phyloP scores from a whole-genome alignment of 2,888 invertebrate species.

The Drosophila kanekoi region DNA sequence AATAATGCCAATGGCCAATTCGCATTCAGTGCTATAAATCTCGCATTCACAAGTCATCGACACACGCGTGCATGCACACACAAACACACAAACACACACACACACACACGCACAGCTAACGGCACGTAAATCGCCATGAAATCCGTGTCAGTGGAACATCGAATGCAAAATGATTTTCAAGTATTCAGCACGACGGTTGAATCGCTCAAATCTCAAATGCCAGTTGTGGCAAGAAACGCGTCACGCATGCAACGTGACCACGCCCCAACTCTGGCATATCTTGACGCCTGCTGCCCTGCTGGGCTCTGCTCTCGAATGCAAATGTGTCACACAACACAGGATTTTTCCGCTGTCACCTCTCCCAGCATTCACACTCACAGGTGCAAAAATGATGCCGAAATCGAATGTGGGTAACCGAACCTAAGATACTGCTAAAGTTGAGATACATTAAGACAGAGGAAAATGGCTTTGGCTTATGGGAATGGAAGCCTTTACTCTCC shows the following conservation, averaged over 20 bases:
- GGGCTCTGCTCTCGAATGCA: conserved; percentile 54
- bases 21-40: conserved; percentile 15
- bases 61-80: background rate
- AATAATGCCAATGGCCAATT: background rate
- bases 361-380: conserved; percentile 43
- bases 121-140: conserved; percentile 45
- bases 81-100: background rate
- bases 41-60: conserved; percentile 2
- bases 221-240: conserved; percentile 5
- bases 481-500: too few relatives aligned
- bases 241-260: conserved; percentile 45
- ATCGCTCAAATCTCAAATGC: conserved; percentile 21
- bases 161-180: conserved; percentile 48
- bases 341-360: background rate
- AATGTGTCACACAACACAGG: conserved; percentile 41
- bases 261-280: conserved; percentile 30
- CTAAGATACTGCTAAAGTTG: conserved; percentile 3
- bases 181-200: conserved; percentile 22
- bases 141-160: conserved; percentile 56
- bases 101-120: conserved; percentile 12
- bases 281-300: conserved; percentile 12
- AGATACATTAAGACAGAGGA: conserved; percentile 17
- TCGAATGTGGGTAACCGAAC: conserved; percentile 1
- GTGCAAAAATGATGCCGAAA: conserved; percentile 38
- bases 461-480: too few relatives aligned